phyloP scores from a whole-genome alignment of 2,888 invertebrate genomes.

The Hydrotaea cyrtoneurina region DNA sequence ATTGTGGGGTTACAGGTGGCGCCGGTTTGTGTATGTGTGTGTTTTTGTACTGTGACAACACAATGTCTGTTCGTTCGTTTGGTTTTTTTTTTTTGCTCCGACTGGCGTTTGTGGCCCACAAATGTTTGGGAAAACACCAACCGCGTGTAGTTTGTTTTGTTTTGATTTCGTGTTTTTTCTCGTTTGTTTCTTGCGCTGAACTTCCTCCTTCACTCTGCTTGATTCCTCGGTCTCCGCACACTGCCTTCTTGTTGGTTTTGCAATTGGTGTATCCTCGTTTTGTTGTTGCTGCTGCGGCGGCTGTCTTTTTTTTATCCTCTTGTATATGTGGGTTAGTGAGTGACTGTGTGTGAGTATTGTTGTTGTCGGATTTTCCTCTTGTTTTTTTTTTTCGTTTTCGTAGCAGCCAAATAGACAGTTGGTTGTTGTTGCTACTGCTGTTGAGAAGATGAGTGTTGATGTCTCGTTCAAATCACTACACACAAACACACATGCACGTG shows the following conservation, averaged over 20 bases:
- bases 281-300: conserved; percentile 30
- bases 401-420: conserved; percentile 5
- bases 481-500: conserved; percentile 3
- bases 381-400: not conserved
- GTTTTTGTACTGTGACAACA: conserved; percentile 8
- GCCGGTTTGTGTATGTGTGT: not conserved
- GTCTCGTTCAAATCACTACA: conserved; percentile 33
- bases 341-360: conserved; percentile 53
- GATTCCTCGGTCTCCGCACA: not conserved
- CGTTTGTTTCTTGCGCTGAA: conserved; percentile 58
- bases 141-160: conserved; percentile 67
- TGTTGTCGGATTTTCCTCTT: conserved; percentile 54
- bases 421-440: conserved; percentile 35
- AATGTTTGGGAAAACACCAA: conserved; percentile 49
- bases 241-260: conserved; percentile 46
- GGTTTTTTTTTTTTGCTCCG: conserved; percentile 32
- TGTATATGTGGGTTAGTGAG: conserved; percentile 34
- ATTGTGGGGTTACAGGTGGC: conserved; percentile 58
- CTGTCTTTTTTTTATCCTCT: conserved; percentile 48
- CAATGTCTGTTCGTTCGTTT: conserved; percentile 17
- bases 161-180: conserved; percentile 62
- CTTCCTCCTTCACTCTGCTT: conserved; percentile 15
- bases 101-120: conserved; percentile 54
- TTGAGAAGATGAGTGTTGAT: conserved; percentile 40
- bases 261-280: conserved; percentile 54